Conservation (phyloP, 2,888 invertebrate genomes). For the Tenodera sinensis region DNA sequence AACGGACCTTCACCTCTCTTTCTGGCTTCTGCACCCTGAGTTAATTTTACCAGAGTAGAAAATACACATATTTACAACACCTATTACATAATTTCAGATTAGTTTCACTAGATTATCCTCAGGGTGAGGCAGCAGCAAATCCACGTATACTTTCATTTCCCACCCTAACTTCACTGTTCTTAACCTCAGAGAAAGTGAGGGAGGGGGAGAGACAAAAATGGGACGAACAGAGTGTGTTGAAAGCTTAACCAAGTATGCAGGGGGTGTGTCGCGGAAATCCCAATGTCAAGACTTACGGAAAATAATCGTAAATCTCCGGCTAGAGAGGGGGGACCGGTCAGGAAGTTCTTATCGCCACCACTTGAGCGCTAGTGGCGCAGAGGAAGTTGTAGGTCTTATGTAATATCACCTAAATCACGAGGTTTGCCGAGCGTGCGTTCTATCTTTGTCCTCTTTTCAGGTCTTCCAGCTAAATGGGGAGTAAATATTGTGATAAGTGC, state of each 20-base stretch:
- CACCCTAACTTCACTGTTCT: background rate
- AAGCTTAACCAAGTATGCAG: background rate
- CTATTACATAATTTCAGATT: no score
- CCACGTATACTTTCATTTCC: background rate
- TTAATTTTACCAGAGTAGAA: no score
- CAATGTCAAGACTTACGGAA: constrained; percentile 11
- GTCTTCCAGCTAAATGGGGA: background rate
- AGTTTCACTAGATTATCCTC: no score
- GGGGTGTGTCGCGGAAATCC: constrained; percentile 13
- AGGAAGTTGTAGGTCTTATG: constrained; percentile 23
- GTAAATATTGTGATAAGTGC: constrained; percentile 1
- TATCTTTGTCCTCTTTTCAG: background rate
- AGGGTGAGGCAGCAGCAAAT: background rate
- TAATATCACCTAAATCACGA: constrained; percentile 16
- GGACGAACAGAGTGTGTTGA: background rate
- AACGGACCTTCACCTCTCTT: no score
- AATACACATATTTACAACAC: no score
- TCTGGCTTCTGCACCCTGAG: no score
- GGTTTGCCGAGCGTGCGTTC: background rate
- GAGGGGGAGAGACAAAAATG: background rate
- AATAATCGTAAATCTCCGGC: constrained; percentile 19
- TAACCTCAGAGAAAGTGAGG: background rate
- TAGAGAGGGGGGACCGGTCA: background rate
- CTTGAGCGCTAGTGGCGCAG: constrained; percentile 5
- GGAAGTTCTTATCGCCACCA: constrained; percentile 25